Base-by-base conservation (phyloP, 2,113 vertebrate species). In the Microtus pennsylvanicus region DNA sequence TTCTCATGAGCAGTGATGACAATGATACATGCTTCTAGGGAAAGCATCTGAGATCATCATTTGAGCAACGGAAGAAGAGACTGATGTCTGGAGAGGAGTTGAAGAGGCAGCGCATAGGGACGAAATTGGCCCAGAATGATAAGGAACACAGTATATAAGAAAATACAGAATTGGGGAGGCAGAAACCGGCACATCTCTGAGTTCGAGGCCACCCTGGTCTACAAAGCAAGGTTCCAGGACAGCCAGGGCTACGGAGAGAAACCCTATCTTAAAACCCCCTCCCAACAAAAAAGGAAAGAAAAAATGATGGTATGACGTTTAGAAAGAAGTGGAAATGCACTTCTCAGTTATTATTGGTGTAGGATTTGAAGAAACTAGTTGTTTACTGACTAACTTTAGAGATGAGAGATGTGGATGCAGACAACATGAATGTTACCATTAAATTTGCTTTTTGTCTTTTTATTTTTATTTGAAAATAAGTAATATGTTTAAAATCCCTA, bases 361-460 rank as follows among this genome's bases (percentile, higher is more conserved):
- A 69, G 12, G 9, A 91, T 74, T 65, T 21, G 85, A 50, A 63
- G 69, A 85, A 93, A 55, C 61, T 80, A 30, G 16, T 24, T 30
- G 72, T 38, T 93, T 93, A 7, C 58, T 45, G 19, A 80, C 81
- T 90, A 91, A 90, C 58, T 90, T 91, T 69, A 94, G 28, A 92
- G 70, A 87, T 74, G 67, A 89, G 78, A 52, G 82, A 65, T 63
- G 75, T 72, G n/a, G 61, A 89, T 26, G 42, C 28, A 81, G 30
- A 38, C 33, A 38, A 63, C n/a, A 26, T 63, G 61, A 24, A 38
- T 83, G 22, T 9, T 28, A 83, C 17, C 3, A 42, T 38, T 83
- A 61, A 61, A 14, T 38, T 38, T 35, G 16, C 35, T 58, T 45
- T 42, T 45, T 33, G 11, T 93, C 14, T 69, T n/a, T n/a, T 74